phyloP scores from a whole-genome alignment of 2,888 invertebrate species.

The Athripsodes cinereus region DNA sequence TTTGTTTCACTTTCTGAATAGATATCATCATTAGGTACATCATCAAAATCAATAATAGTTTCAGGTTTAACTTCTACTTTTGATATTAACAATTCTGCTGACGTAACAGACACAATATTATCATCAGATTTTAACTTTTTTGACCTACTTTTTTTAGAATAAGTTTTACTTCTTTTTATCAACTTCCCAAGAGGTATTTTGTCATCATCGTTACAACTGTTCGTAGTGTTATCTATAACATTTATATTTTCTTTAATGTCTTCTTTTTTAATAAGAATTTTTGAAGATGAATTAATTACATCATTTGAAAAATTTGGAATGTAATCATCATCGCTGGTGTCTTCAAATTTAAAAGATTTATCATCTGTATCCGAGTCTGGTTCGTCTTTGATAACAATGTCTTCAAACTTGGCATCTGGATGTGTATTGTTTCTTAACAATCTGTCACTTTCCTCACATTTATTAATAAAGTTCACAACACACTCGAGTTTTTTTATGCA shows the following conservation, averaged over 20 bases:
- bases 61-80: not conserved
- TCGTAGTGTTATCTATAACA: not conserved
- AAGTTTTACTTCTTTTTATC: not conserved
- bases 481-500: slow-evolving; percentile 11
- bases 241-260: not conserved
- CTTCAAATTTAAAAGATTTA: not conserved
- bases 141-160: not conserved
- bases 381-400: not conserved
- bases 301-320: not conserved
- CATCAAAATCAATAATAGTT: not conserved
- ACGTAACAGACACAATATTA: not conserved
- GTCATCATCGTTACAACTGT: not conserved
- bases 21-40: not conserved
- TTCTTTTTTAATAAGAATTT: not conserved
- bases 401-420: not conserved
- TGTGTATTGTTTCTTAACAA: slow-evolving; percentile 8
- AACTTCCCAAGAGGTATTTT: not conserved
- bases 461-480: slow-evolving; percentile 14
- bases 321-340: not conserved
- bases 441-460: slow-evolving; percentile 17
- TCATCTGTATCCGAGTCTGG: not conserved
- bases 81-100: not conserved
- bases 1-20: not conserved
- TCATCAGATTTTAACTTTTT: not conserved
- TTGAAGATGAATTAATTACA: not conserved